Percentiles rank a stretch among this genome's conserved stretches.
Conservation (phyloP, 37 sponge, comb jelly and placozoan genomes). For the Aphrocallistes beatrix region DNA sequence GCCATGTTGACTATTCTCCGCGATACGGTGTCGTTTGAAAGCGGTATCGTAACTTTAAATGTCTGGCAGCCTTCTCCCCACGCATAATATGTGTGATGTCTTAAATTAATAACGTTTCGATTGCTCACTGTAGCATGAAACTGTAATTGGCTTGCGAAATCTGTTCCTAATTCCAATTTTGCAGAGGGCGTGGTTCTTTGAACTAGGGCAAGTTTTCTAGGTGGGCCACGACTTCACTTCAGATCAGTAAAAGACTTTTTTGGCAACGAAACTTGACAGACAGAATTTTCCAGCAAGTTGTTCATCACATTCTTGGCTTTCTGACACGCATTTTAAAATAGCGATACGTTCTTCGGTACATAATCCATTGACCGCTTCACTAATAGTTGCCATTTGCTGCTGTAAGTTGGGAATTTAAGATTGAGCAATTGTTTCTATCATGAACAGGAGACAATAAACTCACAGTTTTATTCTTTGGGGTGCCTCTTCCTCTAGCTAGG, state of each 20-base stretch:
- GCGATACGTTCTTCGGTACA: neutral
- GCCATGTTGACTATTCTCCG: neutral
- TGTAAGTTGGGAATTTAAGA: neutral
- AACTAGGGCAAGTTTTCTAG: slow-evolving; percentile 11
- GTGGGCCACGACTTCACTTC: neutral
- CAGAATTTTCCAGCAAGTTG: slow-evolving; percentile 14
- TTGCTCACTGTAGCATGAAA: slow-evolving; percentile 15
- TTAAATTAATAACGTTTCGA: neutral
- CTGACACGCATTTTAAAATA: slow-evolving; percentile 5
- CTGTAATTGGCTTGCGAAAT: neutral
- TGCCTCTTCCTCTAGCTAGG: slow-evolving; percentile 7
- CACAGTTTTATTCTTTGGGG: neutral
- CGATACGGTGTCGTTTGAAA: neutral
- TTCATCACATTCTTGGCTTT: neutral
- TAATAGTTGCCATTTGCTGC: neutral
- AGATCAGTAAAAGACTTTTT: neutral
- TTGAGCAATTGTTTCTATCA: neutral
- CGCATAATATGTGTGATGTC: neutral
- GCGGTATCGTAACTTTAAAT: neutral
- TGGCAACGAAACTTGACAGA: too few relatives aligned
- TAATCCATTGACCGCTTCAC: neutral
- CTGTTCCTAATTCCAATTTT: neutral
- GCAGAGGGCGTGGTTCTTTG: neutral
- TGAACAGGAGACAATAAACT: neutral
- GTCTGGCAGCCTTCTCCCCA: neutral